A percentile compares a stretch with the other conserved stretches of the same genome.
Evolutionary conservation across 2,888 invertebrate species (phyloP).

Genomic region (Odontothrips loti): DNA sequence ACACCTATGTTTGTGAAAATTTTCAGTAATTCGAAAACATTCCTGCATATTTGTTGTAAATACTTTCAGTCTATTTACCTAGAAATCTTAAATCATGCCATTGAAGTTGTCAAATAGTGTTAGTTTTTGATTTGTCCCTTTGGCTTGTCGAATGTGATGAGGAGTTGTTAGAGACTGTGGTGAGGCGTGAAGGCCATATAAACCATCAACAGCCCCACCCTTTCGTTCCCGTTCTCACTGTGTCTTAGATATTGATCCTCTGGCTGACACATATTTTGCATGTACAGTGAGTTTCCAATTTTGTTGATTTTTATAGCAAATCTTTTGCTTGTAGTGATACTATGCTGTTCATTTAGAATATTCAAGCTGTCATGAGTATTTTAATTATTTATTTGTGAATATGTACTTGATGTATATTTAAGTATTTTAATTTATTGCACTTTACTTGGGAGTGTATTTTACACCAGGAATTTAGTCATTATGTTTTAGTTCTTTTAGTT

Average conservation of each 20-base stretch:
- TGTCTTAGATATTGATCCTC: background rate
- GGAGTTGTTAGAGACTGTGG: too few relatives aligned
- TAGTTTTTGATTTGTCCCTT: too few relatives aligned
- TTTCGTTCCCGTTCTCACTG: background rate
- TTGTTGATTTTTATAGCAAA: too few relatives aligned
- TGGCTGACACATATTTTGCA: background rate
- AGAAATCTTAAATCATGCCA: background rate
- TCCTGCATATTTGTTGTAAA: background rate
- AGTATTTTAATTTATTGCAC: slow-evolving; percentile 13
- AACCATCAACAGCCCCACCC: too few relatives aligned
- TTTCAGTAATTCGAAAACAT: background rate
- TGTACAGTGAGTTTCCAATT: too few relatives aligned
- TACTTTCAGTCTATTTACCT: background rate
- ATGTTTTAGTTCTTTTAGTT: background rate
- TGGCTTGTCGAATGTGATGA: too few relatives aligned
- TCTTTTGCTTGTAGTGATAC: background rate
- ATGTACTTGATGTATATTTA: slow-evolving; percentile 6
- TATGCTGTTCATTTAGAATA: background rate
- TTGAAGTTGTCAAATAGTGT: background rate
- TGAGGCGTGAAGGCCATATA: too few relatives aligned
- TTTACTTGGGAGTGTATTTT: slow-evolving; percentile 7
- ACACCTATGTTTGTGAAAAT: background rate
- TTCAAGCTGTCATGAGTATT: background rate
- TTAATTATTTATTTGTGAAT: slow-evolving; percentile 15
- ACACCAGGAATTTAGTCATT: slow-evolving; percentile 19